phyloP scores from a whole-genome alignment of 1,140 invertebrate species.

The Diorhabda carinulata region DNA sequence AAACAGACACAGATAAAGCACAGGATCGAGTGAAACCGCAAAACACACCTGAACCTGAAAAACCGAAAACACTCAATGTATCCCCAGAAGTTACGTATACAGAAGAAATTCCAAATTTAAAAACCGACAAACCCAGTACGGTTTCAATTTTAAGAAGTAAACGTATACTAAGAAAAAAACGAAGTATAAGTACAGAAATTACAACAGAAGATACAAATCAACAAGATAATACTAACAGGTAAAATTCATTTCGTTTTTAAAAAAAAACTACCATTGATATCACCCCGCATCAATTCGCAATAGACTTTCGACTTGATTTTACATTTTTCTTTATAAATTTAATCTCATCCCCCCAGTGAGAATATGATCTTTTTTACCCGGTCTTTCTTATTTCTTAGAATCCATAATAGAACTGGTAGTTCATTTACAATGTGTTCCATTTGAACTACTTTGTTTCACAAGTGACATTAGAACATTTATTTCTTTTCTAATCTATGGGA shows the following conservation, averaged over 20 bases:
- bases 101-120: background rate
- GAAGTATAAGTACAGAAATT: slow-evolving; percentile 59
- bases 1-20: slow-evolving; percentile 9
- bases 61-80: background rate
- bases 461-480: too few species aligned
- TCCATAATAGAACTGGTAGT: too few species aligned
- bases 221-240: slow-evolving; percentile 51
- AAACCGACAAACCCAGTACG: slow-evolving; percentile 1
- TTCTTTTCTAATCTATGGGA: too few species aligned
- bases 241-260: background rate
- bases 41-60: background rate
- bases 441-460: too few species aligned
- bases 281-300: too few species aligned
- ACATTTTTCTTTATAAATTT: too few species aligned
- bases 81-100: background rate
- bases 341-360: too few species aligned
- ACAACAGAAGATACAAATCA: slow-evolving; percentile 60
- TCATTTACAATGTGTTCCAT: too few species aligned
- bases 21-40: background rate
- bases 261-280: too few species aligned
- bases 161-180: slow-evolving; percentile 49
- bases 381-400: too few species aligned
- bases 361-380: too few species aligned
- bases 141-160: slow-evolving; percentile 16
- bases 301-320: too few species aligned